Percentiles rank a stretch among this genome's conserved stretches.
phyloP scores from a whole-genome alignment of 2,113 vertebrate species.

The Hiodon tergisus region DNA sequence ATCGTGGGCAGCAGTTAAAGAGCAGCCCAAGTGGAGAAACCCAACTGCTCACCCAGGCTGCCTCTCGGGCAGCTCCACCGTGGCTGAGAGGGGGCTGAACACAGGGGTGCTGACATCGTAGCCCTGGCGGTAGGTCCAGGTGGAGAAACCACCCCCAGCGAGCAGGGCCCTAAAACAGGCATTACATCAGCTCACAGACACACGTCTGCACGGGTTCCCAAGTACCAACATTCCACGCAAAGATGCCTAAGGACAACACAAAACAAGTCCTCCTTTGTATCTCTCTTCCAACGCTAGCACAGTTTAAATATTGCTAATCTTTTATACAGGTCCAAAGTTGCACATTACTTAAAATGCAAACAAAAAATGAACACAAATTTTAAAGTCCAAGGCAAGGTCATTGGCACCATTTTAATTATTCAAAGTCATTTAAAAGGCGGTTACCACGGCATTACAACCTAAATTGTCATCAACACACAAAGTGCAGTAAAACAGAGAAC shows the following conservation, averaged over 20 bases:
- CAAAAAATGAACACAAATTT: too few species aligned
- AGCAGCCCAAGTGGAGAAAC: not conserved
- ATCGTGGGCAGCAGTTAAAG: not conserved
- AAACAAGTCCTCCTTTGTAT: conserved; percentile 12
- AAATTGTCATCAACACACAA: too few species aligned
- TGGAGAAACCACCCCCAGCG: conserved; percentile 94
- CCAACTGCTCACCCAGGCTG: conserved; percentile 76
- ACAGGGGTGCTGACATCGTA: conserved; percentile 97
- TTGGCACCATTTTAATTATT: too few species aligned
- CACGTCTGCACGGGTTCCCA: too few species aligned
- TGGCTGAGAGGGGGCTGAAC: conserved; percentile 82
- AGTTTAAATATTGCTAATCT: too few species aligned
- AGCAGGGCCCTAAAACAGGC: conserved; percentile 75
- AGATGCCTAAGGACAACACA: conserved; percentile 19
- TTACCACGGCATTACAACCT: too few species aligned
- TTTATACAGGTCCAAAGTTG: too few species aligned
- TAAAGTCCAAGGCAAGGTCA: too few species aligned
- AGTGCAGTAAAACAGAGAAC: too few species aligned
- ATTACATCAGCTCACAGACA: not conserved
- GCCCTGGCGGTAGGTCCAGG: conserved; percentile 95
- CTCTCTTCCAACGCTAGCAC: too few species aligned
- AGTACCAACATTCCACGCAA: conserved; percentile 2
- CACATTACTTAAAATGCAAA: too few species aligned
- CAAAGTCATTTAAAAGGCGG: too few species aligned
- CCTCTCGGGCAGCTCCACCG: conserved; percentile 80